Evolutionary conservation across 2,113 vertebrate species (phyloP).

Genomic region (Cyphomyrus discorhynchus): DNA sequence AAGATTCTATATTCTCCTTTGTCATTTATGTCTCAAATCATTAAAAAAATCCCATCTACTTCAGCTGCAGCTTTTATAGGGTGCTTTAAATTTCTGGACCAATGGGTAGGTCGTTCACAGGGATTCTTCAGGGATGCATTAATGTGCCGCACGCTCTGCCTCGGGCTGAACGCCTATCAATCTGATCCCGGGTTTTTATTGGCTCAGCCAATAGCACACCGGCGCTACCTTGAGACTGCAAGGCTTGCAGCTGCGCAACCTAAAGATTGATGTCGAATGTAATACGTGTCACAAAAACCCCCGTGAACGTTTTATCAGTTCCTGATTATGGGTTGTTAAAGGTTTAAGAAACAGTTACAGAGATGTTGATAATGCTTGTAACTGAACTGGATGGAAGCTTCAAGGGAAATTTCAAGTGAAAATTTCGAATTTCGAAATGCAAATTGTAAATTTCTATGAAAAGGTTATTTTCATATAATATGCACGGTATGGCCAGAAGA

Average conservation of each 20-base stretch:
- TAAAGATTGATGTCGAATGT: background rate
- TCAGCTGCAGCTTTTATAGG: background rate
- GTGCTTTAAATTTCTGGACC: background rate
- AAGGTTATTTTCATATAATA: background rate
- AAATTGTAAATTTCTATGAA: background rate
- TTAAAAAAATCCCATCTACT: background rate
- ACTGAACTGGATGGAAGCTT: background rate
- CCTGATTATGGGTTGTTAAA: background rate
- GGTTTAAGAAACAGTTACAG: background rate
- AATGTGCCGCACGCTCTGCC: background rate
- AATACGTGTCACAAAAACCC: background rate
- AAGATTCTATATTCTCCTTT: background rate
- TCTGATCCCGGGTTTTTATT: background rate
- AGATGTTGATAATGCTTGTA: background rate
- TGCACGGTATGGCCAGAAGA: background rate
- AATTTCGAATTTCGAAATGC: background rate
- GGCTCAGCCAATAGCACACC: background rate
- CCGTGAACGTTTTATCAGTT: background rate
- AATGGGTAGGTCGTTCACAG: background rate
- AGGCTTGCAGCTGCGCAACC: background rate
- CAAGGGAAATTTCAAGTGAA: no score
- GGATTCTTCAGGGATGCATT: background rate
- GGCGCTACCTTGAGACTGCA: background rate
- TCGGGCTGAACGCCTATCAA: background rate
- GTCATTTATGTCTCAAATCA: background rate